These are phyloP conservation scores for Perizoma flavofasciatum DNA, from an alignment of 2,888 invertebrate genomes.

Conservation along the genomic window DNA sequence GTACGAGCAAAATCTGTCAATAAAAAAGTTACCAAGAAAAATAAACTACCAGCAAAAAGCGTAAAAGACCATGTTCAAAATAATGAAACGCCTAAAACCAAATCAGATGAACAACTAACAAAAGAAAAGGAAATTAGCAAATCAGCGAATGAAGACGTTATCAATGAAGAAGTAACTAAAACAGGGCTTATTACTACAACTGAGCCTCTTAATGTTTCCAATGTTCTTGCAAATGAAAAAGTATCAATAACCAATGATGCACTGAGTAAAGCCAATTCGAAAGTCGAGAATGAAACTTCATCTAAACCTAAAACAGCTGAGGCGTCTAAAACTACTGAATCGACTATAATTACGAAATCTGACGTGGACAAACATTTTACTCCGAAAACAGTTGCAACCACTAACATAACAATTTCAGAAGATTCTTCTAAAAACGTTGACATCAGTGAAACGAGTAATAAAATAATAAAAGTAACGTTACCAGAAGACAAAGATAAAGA, in stretches of 20 bases:
- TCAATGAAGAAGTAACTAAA: constrained; percentile 13
- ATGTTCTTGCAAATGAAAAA: constrained; percentile 11
- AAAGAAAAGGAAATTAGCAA: constrained; percentile 20
- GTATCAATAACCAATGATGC: constrained; percentile 8
- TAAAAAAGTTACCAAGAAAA: constrained; percentile 49
- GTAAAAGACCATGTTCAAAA: constrained; percentile 34
- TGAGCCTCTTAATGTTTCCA: constrained; percentile 9
- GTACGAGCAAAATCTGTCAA: constrained; percentile 53
- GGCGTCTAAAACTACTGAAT: constrained; percentile 11
- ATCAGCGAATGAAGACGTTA: constrained; percentile 7
- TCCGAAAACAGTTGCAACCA: constrained; percentile 20
- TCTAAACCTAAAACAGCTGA: constrained; percentile 14
- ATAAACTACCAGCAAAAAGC: constrained; percentile 37
- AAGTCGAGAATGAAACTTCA: constrained; percentile 13
- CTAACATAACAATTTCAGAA: constrained; percentile 27
- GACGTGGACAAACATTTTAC: constrained; percentile 12
- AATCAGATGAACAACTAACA: constrained; percentile 28
- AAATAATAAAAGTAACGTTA: constrained; percentile 45
- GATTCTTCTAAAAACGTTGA: constrained; percentile 35
- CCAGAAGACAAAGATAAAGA: constrained; percentile 63
- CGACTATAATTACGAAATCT: constrained; percentile 5
- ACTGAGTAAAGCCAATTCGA: constrained; percentile 6
- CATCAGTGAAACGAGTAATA: constrained; percentile 44
- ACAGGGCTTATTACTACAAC: not conserved
- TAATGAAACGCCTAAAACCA: constrained; percentile 24